phyloP scores from a whole-genome alignment of 2,888 invertebrate genomes.

The Dasysyrphus tricinctus region DNA sequence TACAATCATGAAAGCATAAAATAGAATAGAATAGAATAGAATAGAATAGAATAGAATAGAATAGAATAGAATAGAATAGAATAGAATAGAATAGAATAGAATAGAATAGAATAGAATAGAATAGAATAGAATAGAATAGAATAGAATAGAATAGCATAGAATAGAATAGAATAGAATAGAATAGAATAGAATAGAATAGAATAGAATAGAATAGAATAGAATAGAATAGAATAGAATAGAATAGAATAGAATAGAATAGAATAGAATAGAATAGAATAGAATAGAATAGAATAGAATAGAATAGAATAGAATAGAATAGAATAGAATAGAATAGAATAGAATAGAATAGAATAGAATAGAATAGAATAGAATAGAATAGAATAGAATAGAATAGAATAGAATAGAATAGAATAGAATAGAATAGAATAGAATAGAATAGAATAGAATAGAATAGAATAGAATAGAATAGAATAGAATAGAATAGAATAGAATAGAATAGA shows the following conservation, averaged over 20 bases:
- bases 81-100: constrained; percentile 19
- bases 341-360: constrained; percentile 23
- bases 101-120: constrained; percentile 17
- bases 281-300: no score
- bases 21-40: constrained; percentile 1
- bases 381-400: not conserved
- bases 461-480: no score
- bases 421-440: no score
- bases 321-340: not conserved
- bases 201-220: constrained; percentile 21
- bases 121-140: constrained; percentile 19
- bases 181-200: constrained; percentile 17
- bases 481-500: no score
- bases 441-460: no score
- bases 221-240: constrained; percentile 21
- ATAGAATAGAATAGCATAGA: constrained; percentile 15
- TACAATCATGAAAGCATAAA: no score
- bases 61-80: constrained; percentile 15
- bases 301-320: no score
- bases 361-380: constrained; percentile 19
- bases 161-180: constrained; percentile 21
- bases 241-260: constrained; percentile 23
- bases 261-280: constrained; percentile 13
- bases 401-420: no score
- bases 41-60: constrained; percentile 1